Evolutionary conservation across 2,113 vertebrate species (phyloP), one percentile per base, ranked within the genome.

Genomic region (Cololabis saira): DNA sequence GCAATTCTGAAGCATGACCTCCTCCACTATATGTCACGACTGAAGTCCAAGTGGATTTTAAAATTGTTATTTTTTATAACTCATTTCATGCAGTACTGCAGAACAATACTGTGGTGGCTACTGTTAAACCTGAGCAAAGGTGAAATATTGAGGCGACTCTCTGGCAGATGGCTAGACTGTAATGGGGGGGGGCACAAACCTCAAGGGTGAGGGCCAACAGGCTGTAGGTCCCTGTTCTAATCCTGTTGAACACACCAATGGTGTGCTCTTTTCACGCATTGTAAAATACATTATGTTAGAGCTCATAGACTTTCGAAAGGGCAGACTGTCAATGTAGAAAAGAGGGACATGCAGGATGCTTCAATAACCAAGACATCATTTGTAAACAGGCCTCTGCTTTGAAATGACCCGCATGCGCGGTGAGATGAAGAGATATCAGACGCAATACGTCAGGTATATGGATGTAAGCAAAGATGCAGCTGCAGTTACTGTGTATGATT

Each of bases 1-100:
- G 12, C 56, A 47, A 67, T 73, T 73, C 44, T 76, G 54, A 56
- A 73, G 76, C 78, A 16, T 76, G 72, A 80, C 73, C 80, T 80
- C 69, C 47, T 57, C 17, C 47, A 51, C 74, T 67, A 51, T 48
- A 12, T 15, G 59, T 83, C 70, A 67, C 63, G 80, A 82, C 62
- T 73, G 67, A 79, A 80, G 71, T 80, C 67, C 58, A 40, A 75
- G 79, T 80, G 83, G 76, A 79, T 68, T 76, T 72, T 81, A 73
- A 78, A 81, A 84, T 68, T 73, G 74, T 78, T 77, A 78, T 73
- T 61, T n/a, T 78, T 67, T 76, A 52, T 76, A 74, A 75, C 62
- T 66, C 51, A 61, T 80, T 85, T 83, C 61, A 42, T 71, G 64
- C 72, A 53, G 70, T 12, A 11, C 50, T 10, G 60, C 62, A 63